Base-by-base conservation (phyloP, 2,888 invertebrate genomes). In the Plemyria rubiginata region DNA sequence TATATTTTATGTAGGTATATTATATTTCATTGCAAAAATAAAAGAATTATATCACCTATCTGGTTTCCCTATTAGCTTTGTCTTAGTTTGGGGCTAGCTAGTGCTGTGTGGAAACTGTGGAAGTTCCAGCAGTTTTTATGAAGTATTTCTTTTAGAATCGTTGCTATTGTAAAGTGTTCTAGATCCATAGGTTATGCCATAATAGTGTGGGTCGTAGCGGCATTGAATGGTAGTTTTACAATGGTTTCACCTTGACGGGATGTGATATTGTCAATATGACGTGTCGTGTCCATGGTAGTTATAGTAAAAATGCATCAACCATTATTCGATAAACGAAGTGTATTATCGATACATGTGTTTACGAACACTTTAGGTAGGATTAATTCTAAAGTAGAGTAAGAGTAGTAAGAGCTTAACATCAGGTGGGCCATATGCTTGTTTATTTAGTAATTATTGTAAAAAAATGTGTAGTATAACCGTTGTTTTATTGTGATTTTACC, bases 251-350 rank as follows among this genome's bases (percentile, higher is more conserved):
- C 73, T 71, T 71, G 72, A 67, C 67, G 61, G 49, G 62, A 70
- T 69, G 69, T 64, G n/a, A 60, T 60, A 66, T 58, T 62, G 67
- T 69, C 70, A 41, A 59, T 22, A 51, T 71, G 64, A 60, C 67
- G 67, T 71, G 50, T 63, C 57, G 62, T 71, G 50, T 63, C 57
- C 63, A 65, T 69, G 66, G 65, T 68, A 68, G 53, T 66, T 71
- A 73, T 73, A 70, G 72, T 62, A 66, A 69, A 73, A 65, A 61
- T 74, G 73, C 72, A 73, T 69, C 61, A 63, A 15, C 56, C 36
- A 60, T 49, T 53, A 60, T 56, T 43, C 41, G 54, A 45, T 16
- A 46, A 32, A 54, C 22, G 41, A 22, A 16, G 41, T 32, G 49
- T 48, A 38, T 38, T 38, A 38, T 38, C 11, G 11, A 11, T 38